phyloP scores from a whole-genome alignment of 2,888 invertebrate genomes.

The Charanyca ferruginea region DNA sequence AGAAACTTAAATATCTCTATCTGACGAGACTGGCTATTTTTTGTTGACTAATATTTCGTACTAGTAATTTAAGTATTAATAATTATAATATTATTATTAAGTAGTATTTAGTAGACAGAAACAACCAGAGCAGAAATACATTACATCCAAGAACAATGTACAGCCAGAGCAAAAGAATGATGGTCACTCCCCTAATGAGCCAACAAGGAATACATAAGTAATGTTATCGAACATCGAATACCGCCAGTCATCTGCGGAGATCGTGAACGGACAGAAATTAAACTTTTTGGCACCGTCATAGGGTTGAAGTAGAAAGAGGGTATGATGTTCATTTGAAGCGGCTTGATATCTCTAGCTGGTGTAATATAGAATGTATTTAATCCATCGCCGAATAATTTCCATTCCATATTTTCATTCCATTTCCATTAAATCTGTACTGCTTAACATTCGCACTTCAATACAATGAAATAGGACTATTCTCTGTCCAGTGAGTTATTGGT shows the following conservation, averaged over 20 bases:
- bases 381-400: background rate
- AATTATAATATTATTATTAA: no score
- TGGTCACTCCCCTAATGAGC: conserved; percentile 58
- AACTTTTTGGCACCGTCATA: conserved; percentile 63
- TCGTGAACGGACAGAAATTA: conserved; percentile 61
- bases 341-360: background rate
- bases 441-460: no score
- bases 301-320: conserved; percentile 24
- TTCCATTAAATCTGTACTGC: no score
- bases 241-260: conserved; percentile 52
- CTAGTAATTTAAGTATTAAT: no score
- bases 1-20: no score
- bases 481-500: no score
- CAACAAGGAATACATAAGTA: conserved; percentile 56
- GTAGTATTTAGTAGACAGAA: no score
- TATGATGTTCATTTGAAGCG: conserved; percentile 4
- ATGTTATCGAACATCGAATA: conserved; percentile 43
- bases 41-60: no score
- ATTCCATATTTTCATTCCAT: no score
- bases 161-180: conserved; percentile 24
- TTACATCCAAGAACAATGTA: conserved; percentile 28
- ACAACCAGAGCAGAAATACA: no score
- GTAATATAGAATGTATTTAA: background rate
- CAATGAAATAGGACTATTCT: no score
- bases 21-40: no score